These are phyloP conservation scores for Mycetomoellerius zeteki DNA, from an alignment of 1,140 invertebrate species.

Conservation along the genomic window DNA sequence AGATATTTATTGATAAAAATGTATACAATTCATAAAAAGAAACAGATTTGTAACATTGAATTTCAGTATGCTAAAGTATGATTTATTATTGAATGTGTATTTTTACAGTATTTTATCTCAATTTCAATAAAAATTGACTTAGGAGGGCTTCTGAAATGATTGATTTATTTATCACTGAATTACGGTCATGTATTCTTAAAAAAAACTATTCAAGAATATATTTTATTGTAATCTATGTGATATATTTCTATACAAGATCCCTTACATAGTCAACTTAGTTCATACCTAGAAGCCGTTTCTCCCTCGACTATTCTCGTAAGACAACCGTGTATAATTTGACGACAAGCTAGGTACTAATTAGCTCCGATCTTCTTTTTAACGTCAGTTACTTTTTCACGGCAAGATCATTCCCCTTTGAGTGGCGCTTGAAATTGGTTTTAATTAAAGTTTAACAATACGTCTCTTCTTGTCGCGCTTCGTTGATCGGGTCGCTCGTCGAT, in stretches of 20 bases:
- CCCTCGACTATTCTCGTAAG: conserved; percentile 1
- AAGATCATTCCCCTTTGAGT: conserved; percentile 65
- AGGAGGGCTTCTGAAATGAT: too few species aligned
- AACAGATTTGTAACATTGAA: too few species aligned
- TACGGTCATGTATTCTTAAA: background rate
- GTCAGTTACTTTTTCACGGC: conserved; percentile 63
- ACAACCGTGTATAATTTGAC: conserved; percentile 39
- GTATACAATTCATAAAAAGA: too few species aligned
- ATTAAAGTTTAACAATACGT: conserved; percentile 76
- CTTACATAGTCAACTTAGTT: background rate
- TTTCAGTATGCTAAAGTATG: too few species aligned
- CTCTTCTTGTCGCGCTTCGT: conserved; percentile 54
- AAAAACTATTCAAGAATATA: background rate
- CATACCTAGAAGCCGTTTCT: background rate
- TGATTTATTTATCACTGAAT: background rate
- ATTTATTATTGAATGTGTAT: too few species aligned
- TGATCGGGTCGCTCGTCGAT: conserved; percentile 57
- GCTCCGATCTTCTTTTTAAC: conserved; percentile 62
- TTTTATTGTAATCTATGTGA: background rate
- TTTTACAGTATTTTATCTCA: too few species aligned
- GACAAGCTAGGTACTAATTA: conserved; percentile 72
- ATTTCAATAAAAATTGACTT: too few species aligned
- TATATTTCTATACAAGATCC: background rate
- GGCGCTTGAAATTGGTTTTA: conserved; percentile 74
- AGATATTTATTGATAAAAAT: too few species aligned